Evolutionary conservation across 2,797 vertebrate species (phyloP), one percentile per base, ranked within the genome.

Genomic region (Rhinella marina): DNA sequence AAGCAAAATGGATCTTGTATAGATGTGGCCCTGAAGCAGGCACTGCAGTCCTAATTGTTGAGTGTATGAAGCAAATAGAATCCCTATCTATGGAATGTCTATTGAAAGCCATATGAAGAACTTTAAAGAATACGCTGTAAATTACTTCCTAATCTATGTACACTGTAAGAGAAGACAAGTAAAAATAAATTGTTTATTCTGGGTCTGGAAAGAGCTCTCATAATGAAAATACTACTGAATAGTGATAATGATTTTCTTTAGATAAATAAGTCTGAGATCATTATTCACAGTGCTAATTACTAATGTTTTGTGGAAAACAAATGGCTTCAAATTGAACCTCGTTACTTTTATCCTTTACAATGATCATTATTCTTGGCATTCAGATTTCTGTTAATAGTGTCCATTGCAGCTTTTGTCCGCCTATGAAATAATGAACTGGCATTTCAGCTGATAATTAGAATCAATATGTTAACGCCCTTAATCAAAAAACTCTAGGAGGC

Each of bases 241-340:
- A 29, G n/a, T 13, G 50, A 17, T 86, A 85, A 89, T 77, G 84
- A 80, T 88, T 82, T 88, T 90, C 56, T 19, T 19, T 82, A 86
- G 91, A 92, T 88, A 89, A 59, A 12, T 21, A 84, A 88, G 80
- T 59, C 54, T 41, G 29, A 86, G 83, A 90, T 86, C 90, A 79
- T 90, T 91, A 91, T 86, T 91, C 87, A 86, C 66, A 27, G 48
- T 68, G 54, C 62, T 92, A 90, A 90, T 92, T 91, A 91, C 78
- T 88, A 89, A 88, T 87, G 52, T 87, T 91, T 90, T 84, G 9
- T 61, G 73, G 32, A 64, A 75, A 52, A 82, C 50, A 86, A 88
- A 84, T 29, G 86, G 50, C 25, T 50, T 89, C 73, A 88, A 77
- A 59, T 9, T 11, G 84, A 84, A 32, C 21, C 56, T 80, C 3